Evolutionary conservation across 2,113 vertebrate species (phyloP).

Genomic region (Mustelus asterias): DNA sequence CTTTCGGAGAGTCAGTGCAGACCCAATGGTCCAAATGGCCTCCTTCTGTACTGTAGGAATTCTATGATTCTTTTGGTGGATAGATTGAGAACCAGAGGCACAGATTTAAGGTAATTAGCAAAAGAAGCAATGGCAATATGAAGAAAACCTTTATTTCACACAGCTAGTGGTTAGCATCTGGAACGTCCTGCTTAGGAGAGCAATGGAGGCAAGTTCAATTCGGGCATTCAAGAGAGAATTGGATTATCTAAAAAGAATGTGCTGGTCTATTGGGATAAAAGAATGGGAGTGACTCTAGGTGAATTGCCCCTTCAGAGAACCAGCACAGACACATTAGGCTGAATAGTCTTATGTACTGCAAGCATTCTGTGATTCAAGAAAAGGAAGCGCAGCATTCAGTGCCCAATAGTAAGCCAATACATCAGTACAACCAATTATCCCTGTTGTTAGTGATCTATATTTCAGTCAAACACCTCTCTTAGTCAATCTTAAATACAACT

Average conservation of each 20-base stretch:
- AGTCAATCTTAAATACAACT: too few species aligned
- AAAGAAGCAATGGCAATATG: not conserved
- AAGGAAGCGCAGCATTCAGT: not conserved
- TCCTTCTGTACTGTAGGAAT: too few species aligned
- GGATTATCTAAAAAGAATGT: too few species aligned
- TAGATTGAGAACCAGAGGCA: not conserved
- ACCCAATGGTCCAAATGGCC: too few species aligned
- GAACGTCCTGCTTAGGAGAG: not conserved
- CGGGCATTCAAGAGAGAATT: too few species aligned
- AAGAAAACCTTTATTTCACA: not conserved
- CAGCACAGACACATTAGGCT: too few species aligned
- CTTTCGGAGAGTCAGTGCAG: too few species aligned
- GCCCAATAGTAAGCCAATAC: not conserved
- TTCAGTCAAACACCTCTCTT: not conserved
- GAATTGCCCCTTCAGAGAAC: too few species aligned
- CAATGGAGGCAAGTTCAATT: not conserved
- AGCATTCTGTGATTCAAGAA: not conserved
- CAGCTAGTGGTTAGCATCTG: not conserved
- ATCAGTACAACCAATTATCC: not conserved
- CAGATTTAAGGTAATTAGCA: not conserved
- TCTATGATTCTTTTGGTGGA: not conserved
- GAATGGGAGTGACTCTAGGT: too few species aligned
- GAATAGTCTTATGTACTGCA: not conserved
- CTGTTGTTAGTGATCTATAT: not conserved
- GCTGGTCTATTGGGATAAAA: too few species aligned